Evolutionary conservation across 2,888 invertebrate species (phyloP), one percentile per base, ranked within the genome.

Genomic region (Trichogramma evanescens): DNA sequence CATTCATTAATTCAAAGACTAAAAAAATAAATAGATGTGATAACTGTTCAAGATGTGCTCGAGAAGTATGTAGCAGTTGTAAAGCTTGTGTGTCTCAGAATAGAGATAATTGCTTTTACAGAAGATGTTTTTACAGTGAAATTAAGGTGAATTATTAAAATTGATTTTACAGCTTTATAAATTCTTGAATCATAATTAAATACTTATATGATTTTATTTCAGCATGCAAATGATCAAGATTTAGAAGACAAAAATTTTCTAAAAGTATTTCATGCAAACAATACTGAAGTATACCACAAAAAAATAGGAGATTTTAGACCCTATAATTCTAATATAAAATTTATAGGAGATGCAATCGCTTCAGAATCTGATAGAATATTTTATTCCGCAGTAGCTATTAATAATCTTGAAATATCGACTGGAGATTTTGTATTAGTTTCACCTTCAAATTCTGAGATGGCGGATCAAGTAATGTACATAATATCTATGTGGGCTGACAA

Each of bases 381-480:
- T 69, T 83, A 81, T 64, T 65, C 65, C 59, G 72, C 69, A 6
- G 70, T 68, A 4, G 61, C 64, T 46, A 69, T 78, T 58, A 80
- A 76, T 50, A 82, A 80, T 52, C 80, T 82, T 42, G 79, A 80
- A 69, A 79, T 88, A 1, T 71, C 78, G 56, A 71, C 81, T 52
- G 87, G 87, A 7, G 89, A 91, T 71, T 89, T 80, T 76, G 88
- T 91, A 4, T 84, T 87, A 76, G 82, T 91, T 6, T 85, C 87
- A 72, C 86, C 89, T 0, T 83, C 84, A 39, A 84, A 86, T 72
- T 78, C 86, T 0, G 81, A 82, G 53, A 82, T 84, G 56, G 86
- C 89, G 0, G 78, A 86, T 42, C 82, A 86, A 65, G 84, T 91
- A 10, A 87, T 87, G 1, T 82, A 82, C 74, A 81, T 91, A 0